phyloP scores from a whole-genome alignment of 2,888 invertebrate species.

The Plebejus anna region DNA sequence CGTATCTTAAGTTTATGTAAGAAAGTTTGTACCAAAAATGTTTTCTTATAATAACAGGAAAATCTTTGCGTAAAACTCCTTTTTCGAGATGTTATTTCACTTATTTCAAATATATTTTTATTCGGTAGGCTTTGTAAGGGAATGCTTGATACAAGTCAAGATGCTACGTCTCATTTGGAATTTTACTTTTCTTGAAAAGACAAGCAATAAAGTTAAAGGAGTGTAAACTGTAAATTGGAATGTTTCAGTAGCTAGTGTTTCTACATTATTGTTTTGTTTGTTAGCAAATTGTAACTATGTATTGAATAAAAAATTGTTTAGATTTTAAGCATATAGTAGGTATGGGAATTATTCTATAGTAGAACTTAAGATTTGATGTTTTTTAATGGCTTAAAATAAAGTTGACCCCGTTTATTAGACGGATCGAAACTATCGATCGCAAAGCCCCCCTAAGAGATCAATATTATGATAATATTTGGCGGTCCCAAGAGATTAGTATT shows the following conservation, averaged over 20 bases:
- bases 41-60: neutral
- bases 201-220: neutral
- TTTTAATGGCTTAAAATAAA: neutral
- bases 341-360: too few relatives aligned
- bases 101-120: constrained; percentile 4
- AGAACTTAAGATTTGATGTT: too few relatives aligned
- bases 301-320: too few relatives aligned
- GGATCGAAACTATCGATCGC: too few relatives aligned
- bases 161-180: neutral
- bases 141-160: neutral
- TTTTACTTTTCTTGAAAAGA: neutral
- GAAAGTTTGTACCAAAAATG: neutral
- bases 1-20: neutral
- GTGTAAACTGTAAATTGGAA: neutral
- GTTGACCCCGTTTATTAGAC: neutral
- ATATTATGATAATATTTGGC: neutral
- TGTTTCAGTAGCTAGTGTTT: too few relatives aligned
- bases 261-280: too few relatives aligned
- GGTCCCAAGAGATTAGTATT: neutral
- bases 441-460: too few relatives aligned
- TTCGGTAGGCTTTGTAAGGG: neutral
- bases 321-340: too few relatives aligned
- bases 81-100: neutral
- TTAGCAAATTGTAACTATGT: too few relatives aligned
- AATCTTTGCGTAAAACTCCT: neutral